Evolutionary conservation across 2,113 vertebrate genomes (phyloP), one percentile per base, ranked within the genome.

Genomic region (Noturus placidus): DNA sequence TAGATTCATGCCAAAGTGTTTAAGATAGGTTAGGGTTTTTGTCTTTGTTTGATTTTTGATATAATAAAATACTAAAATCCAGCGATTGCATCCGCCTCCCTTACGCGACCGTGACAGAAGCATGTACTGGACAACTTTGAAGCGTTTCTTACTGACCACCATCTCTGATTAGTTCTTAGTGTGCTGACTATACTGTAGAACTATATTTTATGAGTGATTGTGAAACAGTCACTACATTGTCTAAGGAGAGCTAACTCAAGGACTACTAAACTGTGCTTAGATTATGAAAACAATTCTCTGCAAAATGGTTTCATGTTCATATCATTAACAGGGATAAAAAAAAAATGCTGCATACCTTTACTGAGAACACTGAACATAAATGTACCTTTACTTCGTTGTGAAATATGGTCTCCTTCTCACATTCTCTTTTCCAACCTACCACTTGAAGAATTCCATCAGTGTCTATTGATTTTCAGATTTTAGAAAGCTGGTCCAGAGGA

Each of bases 401-500:
- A 84, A 33, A 83, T 88, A 84, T 89, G 38, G 80, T n/a, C 86
- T 46, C 63, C 11, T 13, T 72, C 33, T 56, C 17, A 22, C 61
- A 30, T 38, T 81, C 61, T 30, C 25, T 87, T 27, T 83, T 59
- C 9, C 61, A 57, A 35, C 61, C 59, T 38, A 56, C 46, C 46
- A 57, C 86, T 90, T 94, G 93, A 95, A 94, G 72, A 92, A 93
- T 90, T 92, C 93, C 94, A 93, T 95, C 95, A 93, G 91, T 91
- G 86, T 63, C 86, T 93, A 95, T 95, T 94, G 95, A 95, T 95
- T 94, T 93, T 92, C 93, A 93, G 92, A 92, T 94, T 94, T 93
- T 76, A 92, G 90, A 91, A 93, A 89, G 91, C 90, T 70, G 52
- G 87, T 61, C 42, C 38, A 83, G 79, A 87, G 80, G 67, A 72